Percentiles rank a stretch among this genome's conserved stretches.
Conservation (phyloP, 2,797 vertebrate genomes). For the Sciurus carolinensis region DNA sequence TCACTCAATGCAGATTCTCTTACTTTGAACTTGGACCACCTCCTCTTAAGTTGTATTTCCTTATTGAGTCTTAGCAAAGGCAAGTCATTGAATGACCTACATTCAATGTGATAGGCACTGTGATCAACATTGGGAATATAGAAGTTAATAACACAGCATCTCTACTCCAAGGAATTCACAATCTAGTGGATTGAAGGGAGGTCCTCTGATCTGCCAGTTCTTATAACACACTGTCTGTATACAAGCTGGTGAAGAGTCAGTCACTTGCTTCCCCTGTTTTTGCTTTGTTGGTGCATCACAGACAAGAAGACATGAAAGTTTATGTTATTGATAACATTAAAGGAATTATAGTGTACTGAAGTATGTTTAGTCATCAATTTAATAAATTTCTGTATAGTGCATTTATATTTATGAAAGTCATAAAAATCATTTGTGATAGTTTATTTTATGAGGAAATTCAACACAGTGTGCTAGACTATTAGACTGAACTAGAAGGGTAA, state of each 20-base stretch:
- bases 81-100: background rate
- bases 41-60: background rate
- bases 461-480: background rate
- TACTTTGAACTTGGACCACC: constrained; percentile 1
- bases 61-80: constrained; percentile 41
- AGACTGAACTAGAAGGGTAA: background rate
- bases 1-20: background rate
- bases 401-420: constrained; percentile 38
- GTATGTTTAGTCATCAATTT: background rate
- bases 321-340: background rate
- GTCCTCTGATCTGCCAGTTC: background rate
- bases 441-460: constrained; percentile 38
- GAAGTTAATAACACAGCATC: background rate
- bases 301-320: background rate
- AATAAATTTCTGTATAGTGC: constrained; percentile 15
- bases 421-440: constrained; percentile 49
- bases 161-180: background rate
- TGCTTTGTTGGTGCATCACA: background rate
- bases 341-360: constrained; percentile 4
- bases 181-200: background rate
- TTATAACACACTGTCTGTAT: background rate
- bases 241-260: background rate
- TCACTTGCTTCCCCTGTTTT: background rate
- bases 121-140: background rate
- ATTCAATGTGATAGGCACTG: background rate